Evolutionary conservation across 92 coral and sea anemone species (phyloP).

Genomic region (Porites cylindrica): DNA sequence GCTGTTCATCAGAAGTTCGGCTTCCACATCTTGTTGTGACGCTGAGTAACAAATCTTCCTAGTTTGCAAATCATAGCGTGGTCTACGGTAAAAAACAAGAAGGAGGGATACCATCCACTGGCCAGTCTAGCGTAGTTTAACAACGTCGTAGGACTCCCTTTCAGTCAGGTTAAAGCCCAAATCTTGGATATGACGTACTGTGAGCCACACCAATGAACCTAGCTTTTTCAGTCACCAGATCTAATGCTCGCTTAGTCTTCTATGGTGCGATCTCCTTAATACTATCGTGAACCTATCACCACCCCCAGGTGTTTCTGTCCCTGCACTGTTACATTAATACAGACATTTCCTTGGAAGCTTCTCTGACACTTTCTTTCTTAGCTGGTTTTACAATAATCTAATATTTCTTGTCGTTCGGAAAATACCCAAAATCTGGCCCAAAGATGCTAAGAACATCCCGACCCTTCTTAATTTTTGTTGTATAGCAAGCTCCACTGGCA

Average conservation of each 20-base stretch:
- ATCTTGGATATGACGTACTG: slow-evolving; percentile 33
- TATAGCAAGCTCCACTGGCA: slow-evolving; percentile 32
- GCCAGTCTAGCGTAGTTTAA: slow-evolving; percentile 37
- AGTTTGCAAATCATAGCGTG: slow-evolving; percentile 39
- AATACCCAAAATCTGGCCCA: slow-evolving; percentile 23
- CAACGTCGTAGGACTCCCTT: slow-evolving; percentile 13
- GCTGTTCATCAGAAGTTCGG: slow-evolving; percentile 19
- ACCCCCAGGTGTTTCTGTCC: slow-evolving; percentile 46
- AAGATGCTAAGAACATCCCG: slow-evolving; percentile 12
- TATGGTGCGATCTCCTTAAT: not conserved
- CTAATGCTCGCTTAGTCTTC: slow-evolving; percentile 8
- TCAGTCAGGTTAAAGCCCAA: slow-evolving; percentile 24
- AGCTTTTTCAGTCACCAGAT: too few species aligned
- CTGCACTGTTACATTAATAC: slow-evolving; percentile 34
- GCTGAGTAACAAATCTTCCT: slow-evolving; percentile 43
- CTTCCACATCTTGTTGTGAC: slow-evolving; percentile 63
- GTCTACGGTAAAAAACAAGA: not conserved
- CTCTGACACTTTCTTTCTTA: slow-evolving; percentile 36
- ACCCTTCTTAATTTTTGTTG: slow-evolving; percentile 8
- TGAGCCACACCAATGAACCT: too few species aligned
- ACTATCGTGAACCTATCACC: slow-evolving; percentile 45
- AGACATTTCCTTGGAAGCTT: slow-evolving; percentile 32
- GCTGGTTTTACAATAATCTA: slow-evolving; percentile 52
- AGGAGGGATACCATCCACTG: too few species aligned
- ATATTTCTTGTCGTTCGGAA: slow-evolving; percentile 32